Evolutionary conservation across 2,113 vertebrate species (phyloP).

Genomic region (Actenoides hombroni): DNA sequence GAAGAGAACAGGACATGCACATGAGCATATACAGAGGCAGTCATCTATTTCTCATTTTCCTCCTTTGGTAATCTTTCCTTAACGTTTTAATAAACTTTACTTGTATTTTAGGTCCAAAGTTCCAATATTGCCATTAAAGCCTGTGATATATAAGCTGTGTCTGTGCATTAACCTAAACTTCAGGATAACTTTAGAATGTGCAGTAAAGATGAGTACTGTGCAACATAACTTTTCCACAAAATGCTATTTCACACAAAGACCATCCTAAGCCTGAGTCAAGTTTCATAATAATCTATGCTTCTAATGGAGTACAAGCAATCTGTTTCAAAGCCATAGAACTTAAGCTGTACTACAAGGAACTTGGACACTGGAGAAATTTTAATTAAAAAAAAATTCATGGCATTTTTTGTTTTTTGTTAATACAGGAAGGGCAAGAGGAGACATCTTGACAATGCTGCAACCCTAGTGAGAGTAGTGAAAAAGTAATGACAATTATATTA

Average conservation of each 20-base stretch:
- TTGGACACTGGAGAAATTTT: not conserved
- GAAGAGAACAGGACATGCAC: not conserved
- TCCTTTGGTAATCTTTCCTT: not conserved
- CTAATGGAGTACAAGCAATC: not conserved
- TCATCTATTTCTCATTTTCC: not conserved
- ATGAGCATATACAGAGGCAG: not conserved
- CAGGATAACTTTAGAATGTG: not conserved
- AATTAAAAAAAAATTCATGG: not conserved
- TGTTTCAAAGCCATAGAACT: not conserved
- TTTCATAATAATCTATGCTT: not conserved
- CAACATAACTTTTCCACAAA: not conserved
- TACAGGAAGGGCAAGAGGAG: not conserved
- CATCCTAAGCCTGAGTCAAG: not conserved
- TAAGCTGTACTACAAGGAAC: not conserved
- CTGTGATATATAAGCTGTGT: not conserved
- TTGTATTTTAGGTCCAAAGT: not conserved
- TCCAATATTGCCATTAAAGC: not conserved
- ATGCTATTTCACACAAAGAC: not conserved
- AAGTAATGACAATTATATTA: not conserved
- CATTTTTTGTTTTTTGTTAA: not conserved
- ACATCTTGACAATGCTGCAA: not conserved
- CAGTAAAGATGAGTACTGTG: not conserved
- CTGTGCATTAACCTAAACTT: not conserved
- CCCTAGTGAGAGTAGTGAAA: not conserved
- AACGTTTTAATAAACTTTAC: not conserved